Base-by-base conservation (phyloP, 1,140 invertebrate genomes). In the Saccostrea glomerata region DNA sequence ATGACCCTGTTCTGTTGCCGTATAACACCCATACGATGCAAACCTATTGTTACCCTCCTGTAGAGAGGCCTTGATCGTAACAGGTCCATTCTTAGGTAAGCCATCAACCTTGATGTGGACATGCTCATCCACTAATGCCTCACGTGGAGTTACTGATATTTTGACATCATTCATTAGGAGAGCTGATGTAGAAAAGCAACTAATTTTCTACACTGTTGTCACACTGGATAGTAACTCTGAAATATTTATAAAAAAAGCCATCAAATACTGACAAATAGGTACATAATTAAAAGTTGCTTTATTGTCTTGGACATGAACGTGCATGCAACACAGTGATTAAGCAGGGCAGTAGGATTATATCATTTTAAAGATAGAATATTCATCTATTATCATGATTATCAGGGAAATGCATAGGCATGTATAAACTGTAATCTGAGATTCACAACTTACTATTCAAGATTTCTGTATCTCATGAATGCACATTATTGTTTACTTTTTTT, bases 11-110 rank as follows among this genome's bases (percentile, higher is more conserved):
- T 66, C 25, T 55, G 82, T 60, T 1, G 91, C 70, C 15, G 23
- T 84, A 36, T 87, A 90, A 25, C 87, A 90, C 17, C 88, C 89
- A 70, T 56, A 82, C 1, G 91, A 89, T 11, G 60, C 66, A 66
- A 91, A 91, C n/a, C 20, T 82, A 7, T 47, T 55, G 20, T 88
- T 85, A 3, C 7, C 84, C 55, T 88, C 87, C 13, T 63, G 56
- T 13, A 88, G 7, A 20, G 87, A 77, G 20, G 84, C 63, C 23
- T 86, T 88, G 0, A 88, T 54, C 47, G 86, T 89, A 17, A 89
- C 47, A 55, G 73, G 30, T 36, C 86, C 82, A 12, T 87, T 70
- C 36, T 82, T 36, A 20, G 40, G 17, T 25, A 89, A 36, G 17
- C 89, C 89, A 25, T 82, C 60, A 40, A 89, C 84, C 4, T 9